These are phyloP conservation scores for Callyntrura sp. DNA, from an alignment of 2,888 invertebrate species.

Conservation along the genomic window DNA sequence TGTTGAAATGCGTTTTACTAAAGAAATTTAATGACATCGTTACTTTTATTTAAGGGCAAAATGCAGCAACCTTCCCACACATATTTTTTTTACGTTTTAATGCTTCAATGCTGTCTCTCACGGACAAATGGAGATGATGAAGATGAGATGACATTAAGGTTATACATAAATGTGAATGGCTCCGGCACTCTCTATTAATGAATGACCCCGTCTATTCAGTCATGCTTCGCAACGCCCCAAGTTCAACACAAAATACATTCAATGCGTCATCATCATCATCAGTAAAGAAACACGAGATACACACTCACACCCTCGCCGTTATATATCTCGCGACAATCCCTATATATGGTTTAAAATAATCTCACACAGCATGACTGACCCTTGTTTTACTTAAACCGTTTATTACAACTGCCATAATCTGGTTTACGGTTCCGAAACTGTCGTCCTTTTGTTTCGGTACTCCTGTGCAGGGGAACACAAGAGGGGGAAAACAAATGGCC, in stretches of 20 bases:
- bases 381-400: conserved; percentile 20
- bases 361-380: conserved; percentile 16
- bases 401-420: conserved; percentile 21
- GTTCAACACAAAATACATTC: too few relatives aligned
- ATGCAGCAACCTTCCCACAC: neutral
- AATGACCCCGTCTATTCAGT: too few relatives aligned
- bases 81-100: conserved; percentile 9
- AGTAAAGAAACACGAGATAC: too few relatives aligned
- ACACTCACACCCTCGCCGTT: neutral
- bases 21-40: conserved; percentile 28
- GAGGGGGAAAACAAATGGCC: too few relatives aligned
- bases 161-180: neutral
- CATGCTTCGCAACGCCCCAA: conserved; percentile 18
- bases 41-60: conserved; percentile 29
- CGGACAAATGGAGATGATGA: neutral
- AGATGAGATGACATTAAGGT: neutral
- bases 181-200: too few relatives aligned
- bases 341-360: too few relatives aligned
- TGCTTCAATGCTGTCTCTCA: neutral
- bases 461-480: too few relatives aligned
- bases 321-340: too few relatives aligned
- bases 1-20: too few relatives aligned
- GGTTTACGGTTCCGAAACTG: neutral
- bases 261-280: too few relatives aligned
- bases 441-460: neutral